Evolutionary conservation across 2,113 vertebrate species (phyloP), one percentile per base, ranked within the genome.

Genomic region (Etia nguti): DNA sequence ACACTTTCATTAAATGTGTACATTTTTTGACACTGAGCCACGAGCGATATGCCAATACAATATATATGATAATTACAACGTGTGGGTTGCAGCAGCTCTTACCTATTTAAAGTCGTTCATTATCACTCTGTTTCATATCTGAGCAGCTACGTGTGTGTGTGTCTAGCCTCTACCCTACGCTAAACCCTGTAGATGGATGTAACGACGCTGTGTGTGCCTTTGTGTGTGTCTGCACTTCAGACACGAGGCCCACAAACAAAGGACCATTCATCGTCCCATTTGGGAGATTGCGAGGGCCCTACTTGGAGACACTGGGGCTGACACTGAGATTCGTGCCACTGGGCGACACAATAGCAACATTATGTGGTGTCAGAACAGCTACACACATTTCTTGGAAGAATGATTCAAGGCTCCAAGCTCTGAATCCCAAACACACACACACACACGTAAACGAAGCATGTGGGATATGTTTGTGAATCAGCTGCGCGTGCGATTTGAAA

Each of bases 31-130:
- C 89, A 92, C 62, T 90, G 85, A 89, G 86, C 82, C 86, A 83
- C 60, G 57, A 89, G 75, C 82, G 79, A 93, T 93, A 93, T 92
- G 89, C 65, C 73, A 88, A 87, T 70, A 92, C 85, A 93, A 94
- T 95, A 94, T 93, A 93, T 95, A 94, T 95, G 92, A 85, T 95
- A 95, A 96, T 95, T 85, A 89, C 59, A 70, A 36, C 70, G 85
- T 62, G 86, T 87, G 68, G 84, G 86, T 60, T 82, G 86, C 12
- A 57, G 88, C 75, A 90, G 90, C 59, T 82, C 90, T 87, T 86
- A 90, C 73, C 84, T 81, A 87, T 89, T 90, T 93, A 88, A 90
- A 94, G 87, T 89, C 36, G 70, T 88, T 91, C 85, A 93, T 94
- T 91, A 93, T 88, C 77, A 79, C 10, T 60, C 46, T 24, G 80